Evolutionary conservation across 2,888 invertebrate genomes (phyloP).

Genomic region (Lypha dubia): DNA sequence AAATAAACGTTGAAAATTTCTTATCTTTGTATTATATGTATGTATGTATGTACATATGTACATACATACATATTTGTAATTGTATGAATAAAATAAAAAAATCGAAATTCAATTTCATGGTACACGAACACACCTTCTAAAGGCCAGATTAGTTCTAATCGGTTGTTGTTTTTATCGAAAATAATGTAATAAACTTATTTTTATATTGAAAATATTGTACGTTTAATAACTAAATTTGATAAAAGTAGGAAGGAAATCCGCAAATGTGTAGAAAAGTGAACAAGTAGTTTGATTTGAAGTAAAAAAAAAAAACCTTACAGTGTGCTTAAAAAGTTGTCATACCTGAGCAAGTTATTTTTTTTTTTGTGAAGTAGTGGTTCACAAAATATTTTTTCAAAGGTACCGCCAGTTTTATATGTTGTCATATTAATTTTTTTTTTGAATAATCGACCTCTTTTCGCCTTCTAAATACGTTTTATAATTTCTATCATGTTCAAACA

Average conservation of each 20-base stretch:
- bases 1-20: not conserved
- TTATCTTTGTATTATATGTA: not conserved
- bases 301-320: no score
- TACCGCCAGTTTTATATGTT: no score
- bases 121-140: constrained; percentile 25
- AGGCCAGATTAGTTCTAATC: constrained; percentile 5
- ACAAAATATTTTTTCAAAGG: no score
- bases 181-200: no score
- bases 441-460: not conserved
- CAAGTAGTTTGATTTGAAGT: no score
- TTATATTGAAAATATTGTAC: no score
- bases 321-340: no score
- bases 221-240: not conserved
- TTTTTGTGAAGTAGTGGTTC: no score
- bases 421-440: no score
- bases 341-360: no score
- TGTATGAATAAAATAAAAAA: not conserved
- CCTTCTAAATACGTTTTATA: not conserved
- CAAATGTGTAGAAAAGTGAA: not conserved
- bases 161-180: constrained; percentile 34
- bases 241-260: not conserved
- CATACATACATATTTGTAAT: no score
- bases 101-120: constrained; percentile 28
- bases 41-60: no score
- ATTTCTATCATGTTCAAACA: not conserved